phyloP scores from a whole-genome alignment of 2,888 invertebrate species.

The Meghimatium bilineatum region DNA sequence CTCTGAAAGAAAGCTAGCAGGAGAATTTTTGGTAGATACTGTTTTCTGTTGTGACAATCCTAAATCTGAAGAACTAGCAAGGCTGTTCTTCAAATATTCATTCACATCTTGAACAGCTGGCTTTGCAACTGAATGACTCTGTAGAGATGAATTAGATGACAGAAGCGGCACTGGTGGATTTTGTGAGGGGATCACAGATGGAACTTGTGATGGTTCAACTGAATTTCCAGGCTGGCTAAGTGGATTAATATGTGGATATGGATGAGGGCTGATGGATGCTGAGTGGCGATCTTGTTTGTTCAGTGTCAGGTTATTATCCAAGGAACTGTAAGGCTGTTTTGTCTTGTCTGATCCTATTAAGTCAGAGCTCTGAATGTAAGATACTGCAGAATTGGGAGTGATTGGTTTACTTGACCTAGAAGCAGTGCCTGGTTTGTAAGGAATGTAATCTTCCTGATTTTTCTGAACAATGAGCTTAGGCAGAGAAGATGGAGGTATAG shows the following conservation, averaged over 20 bases:
- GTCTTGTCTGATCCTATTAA: background rate
- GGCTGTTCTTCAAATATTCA: conserved; percentile 14
- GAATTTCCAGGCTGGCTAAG: background rate
- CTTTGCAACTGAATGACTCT: background rate
- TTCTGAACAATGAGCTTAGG: background rate
- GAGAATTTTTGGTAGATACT: background rate
- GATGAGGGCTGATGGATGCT: background rate
- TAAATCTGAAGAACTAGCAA: background rate
- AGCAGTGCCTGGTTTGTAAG: background rate
- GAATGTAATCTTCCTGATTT: background rate
- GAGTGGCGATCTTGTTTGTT: background rate
- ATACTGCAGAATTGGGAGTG: background rate
- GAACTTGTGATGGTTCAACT: background rate
- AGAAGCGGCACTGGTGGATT: background rate
- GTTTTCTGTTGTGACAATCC: background rate
- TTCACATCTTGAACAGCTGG: background rate
- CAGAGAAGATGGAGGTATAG: background rate
- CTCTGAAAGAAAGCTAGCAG: too few relatives aligned
- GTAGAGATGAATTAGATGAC: background rate
- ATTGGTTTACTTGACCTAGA: background rate
- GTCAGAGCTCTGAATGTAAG: conserved; percentile 1
- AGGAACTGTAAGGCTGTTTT: background rate
- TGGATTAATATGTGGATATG: background rate
- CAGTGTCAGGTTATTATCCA: background rate
- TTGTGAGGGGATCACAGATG: background rate